Conservation (phyloP, 2,113 vertebrate species). For the Synchiropus splendidus region DNA sequence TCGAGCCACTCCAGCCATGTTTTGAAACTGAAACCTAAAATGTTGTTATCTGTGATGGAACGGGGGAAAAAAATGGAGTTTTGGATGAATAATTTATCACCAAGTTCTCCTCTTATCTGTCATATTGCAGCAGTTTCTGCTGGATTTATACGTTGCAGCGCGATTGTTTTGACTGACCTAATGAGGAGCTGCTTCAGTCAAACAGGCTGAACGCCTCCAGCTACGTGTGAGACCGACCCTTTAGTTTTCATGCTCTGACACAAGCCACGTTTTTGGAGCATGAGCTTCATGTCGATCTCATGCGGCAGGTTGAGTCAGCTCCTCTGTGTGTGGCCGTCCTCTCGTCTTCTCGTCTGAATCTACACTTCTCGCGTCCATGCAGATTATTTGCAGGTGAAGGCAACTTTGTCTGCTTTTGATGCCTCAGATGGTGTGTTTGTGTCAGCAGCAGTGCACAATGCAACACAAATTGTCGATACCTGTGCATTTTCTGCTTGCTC, state of each 20-base stretch:
- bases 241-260: conserved; percentile 20
- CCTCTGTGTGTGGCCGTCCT: conserved; percentile 1
- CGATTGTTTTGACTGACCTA: neutral
- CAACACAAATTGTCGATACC: conserved; percentile 36
- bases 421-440: conserved; percentile 12
- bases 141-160: neutral
- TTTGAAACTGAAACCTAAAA: no score
- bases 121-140: neutral
- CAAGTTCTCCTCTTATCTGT: neutral
- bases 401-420: conserved; percentile 35
- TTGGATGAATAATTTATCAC: neutral
- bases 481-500: conserved; percentile 47
- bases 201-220: neutral
- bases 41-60: neutral
- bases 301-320: conserved; percentile 15
- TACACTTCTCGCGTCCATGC: conserved; percentile 15
- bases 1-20: no score
- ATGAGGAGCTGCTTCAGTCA: neutral
- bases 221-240: neutral
- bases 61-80: neutral
- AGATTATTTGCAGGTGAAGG: conserved; percentile 41
- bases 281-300: conserved; percentile 34
- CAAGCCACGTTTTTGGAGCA: conserved; percentile 35
- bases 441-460: conserved; percentile 35
- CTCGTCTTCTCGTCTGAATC: conserved; percentile 8